phyloP scores from a whole-genome alignment of 2,113 vertebrate species.

The Globicephala melas region DNA sequence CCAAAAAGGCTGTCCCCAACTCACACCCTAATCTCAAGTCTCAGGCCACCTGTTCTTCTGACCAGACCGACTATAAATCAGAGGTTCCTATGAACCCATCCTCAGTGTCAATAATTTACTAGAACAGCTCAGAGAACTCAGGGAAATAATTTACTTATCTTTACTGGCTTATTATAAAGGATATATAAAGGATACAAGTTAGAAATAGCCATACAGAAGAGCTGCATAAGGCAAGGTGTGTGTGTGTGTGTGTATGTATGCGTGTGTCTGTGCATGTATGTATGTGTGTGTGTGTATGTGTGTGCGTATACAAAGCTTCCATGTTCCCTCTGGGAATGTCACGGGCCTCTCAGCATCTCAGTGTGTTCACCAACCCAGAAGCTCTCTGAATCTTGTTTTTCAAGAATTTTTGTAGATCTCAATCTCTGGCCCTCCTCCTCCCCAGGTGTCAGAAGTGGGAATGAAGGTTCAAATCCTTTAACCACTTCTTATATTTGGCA shows the following conservation, averaged over 20 bases:
- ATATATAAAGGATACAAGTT: neutral
- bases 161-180: neutral
- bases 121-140: neutral
- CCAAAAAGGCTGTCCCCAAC: neutral
- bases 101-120: neutral
- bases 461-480: neutral
- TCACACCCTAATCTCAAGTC: neutral
- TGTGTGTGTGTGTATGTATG: fast-evolving
- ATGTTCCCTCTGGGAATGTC: neutral
- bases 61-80: neutral
- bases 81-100: neutral
- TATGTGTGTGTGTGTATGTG: neutral
- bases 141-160: neutral
- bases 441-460: neutral
- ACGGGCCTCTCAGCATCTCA: neutral
- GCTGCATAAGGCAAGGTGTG: neutral
- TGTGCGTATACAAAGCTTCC: fast-evolving
- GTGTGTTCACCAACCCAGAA: neutral
- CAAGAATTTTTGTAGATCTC: neutral
- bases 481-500: neutral
- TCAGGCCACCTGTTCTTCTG: neutral
- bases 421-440: neutral
- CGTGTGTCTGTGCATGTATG: too few species aligned
- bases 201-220: neutral
- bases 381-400: neutral